These are phyloP conservation scores for Temnopleurus reevesii DNA, from an alignment of 53 echinoderm and acorn worm genomes.

Conservation along the genomic window DNA sequence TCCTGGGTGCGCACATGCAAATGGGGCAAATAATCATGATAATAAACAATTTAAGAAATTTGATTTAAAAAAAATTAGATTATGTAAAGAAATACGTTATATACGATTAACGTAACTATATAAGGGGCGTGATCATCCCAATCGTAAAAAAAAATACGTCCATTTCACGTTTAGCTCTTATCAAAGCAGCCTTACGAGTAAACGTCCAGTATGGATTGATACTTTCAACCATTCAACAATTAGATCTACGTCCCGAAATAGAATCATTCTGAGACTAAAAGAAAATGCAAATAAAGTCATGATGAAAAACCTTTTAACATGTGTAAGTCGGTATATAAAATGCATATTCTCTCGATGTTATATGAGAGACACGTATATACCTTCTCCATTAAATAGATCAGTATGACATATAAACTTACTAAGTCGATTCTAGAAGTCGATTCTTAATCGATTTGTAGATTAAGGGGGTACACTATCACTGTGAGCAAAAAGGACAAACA, in stretches of 20 bases:
- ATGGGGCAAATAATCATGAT: no score
- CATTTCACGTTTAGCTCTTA: background rate
- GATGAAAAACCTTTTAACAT: constrained; percentile 25
- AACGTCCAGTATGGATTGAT: background rate
- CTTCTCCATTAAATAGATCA: background rate
- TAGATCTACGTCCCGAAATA: background rate
- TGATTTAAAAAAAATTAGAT: background rate
- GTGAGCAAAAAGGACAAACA: background rate
- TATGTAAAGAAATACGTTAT: no score
- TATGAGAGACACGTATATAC: background rate
- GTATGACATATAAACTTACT: background rate
- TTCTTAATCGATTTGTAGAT: background rate
- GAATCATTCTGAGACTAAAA: background rate
- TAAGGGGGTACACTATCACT: background rate
- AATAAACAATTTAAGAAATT: background rate
- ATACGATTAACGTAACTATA: background rate
- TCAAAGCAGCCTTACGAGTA: no score
- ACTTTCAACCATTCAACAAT: background rate
- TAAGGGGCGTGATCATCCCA: background rate
- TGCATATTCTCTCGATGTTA: background rate
- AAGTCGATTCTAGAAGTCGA: no score
- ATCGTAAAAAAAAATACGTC: no score
- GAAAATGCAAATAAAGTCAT: background rate
- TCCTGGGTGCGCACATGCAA: no score
- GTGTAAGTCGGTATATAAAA: background rate